Evolutionary conservation across 1,140 invertebrate genomes (phyloP), one percentile per base, ranked within the genome.

Genomic region (Drosophila tropicalis): DNA sequence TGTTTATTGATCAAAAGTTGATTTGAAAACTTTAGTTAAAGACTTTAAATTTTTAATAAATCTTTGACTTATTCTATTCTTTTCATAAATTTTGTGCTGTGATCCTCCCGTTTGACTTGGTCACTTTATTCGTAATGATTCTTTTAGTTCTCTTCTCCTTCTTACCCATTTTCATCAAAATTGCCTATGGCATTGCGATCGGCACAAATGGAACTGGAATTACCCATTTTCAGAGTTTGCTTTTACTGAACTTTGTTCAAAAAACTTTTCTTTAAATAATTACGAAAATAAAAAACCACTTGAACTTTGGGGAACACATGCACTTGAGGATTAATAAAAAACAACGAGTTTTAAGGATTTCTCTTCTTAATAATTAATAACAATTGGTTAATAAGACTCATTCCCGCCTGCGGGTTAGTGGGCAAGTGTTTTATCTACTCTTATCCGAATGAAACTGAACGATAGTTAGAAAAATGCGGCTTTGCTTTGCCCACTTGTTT

Each of bases 81-180:
- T 25, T 25, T 25, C 22, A 2, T 22, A 22, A 22, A 22, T 3
- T 3, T 25, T 3, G 1, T 25, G 3, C 22, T 25, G 22, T 25
- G 29, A 29, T 29, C 29, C 29, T 29, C 29, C 9, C 5, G 9
- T 36, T 39, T 39, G 4, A 5, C 3, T 13, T 13, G 1, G 10
- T 13, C 36, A 13, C 36, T 39, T 9, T 1, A 51, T 22, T 51
- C 17, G 9, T 6, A 22, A 10, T 51, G 17, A 40, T 1, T 62
- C 6, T 3, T n/a, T 2, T 29, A 40, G 2, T 57, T 17, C 7
- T 17, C 32, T 39, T 19, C 10, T 34, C 15, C 19, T 72, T 62
- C 84, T 91, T 81, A 91, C 90, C 90, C 90, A 69, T 85, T 87
- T 71, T 84, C 90, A 75, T 91, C 81, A 13, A 78, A 82, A 41